A percentile compares a stretch with the other conserved stretches of the same genome.
These are phyloP conservation scores for Heptranchias perlo DNA, from an alignment of 2,113 vertebrate genomes.

Conservation along the genomic window DNA sequence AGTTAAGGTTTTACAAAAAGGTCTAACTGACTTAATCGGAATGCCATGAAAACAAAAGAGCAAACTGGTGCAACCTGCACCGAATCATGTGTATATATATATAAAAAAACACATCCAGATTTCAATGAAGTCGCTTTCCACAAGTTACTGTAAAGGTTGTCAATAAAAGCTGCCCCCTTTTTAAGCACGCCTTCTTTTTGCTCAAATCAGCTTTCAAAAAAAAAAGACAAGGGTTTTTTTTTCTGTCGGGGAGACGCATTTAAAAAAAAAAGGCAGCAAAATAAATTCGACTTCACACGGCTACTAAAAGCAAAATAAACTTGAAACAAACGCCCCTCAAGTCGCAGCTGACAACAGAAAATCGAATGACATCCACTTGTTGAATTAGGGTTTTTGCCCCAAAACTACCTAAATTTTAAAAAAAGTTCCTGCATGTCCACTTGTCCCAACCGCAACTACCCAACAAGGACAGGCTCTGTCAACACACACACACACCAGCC, in stretches of 20 bases:
- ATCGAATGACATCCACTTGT: not conserved
- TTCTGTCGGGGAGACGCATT: not conserved
- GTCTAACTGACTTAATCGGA: not conserved
- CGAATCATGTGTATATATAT: no score
- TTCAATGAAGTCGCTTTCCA: not conserved
- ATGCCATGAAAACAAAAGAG: not conserved
- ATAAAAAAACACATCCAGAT: not conserved
- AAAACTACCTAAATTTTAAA: not conserved
- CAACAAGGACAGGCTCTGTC: not conserved
- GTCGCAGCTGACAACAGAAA: not conserved
- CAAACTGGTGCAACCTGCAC: not conserved
- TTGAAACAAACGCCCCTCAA: not conserved
- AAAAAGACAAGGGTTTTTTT: not conserved
- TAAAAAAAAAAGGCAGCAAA: not conserved
- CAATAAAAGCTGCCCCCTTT: not conserved
- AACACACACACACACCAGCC: not conserved
- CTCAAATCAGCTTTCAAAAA: not conserved
- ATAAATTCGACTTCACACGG: not conserved
- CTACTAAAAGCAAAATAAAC: not conserved
- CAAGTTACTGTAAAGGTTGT: not conserved
- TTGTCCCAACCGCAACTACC: not conserved
- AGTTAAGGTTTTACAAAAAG: conserved; percentile 29
- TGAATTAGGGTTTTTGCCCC: not conserved
- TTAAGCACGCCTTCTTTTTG: not conserved
- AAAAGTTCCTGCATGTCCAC: not conserved